These are phyloP conservation scores for Onthophagus sagittarius DNA, from an alignment of 2,888 invertebrate genomes.

Conservation along the genomic window DNA sequence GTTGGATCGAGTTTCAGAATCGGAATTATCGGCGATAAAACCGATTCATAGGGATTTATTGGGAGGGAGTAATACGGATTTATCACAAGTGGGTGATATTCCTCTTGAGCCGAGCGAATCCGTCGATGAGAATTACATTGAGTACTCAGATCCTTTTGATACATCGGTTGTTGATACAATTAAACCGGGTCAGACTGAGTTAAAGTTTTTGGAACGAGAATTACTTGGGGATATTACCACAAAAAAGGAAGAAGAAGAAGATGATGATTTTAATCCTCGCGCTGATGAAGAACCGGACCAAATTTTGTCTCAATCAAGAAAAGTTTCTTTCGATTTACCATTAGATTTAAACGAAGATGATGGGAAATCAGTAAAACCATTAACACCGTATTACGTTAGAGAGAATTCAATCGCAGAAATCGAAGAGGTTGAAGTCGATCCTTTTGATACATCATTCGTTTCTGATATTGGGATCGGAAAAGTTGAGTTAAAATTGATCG, in stretches of 20 bases:
- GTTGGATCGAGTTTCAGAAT: constrained; percentile 43
- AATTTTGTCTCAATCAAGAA: constrained; percentile 45
- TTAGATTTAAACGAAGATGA: constrained; percentile 49
- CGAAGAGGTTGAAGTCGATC: constrained; percentile 53
- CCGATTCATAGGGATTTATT: constrained; percentile 62
- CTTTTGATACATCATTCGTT: constrained; percentile 65
- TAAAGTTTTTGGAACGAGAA: constrained; percentile 76
- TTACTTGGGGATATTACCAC: constrained; percentile 58
- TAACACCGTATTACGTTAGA: constrained; percentile 77
- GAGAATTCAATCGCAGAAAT: constrained; percentile 57
- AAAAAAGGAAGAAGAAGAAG: constrained; percentile 51
- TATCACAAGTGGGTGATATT: constrained; percentile 63
- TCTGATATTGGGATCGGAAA: constrained; percentile 53
- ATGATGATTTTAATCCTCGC: constrained; percentile 81
- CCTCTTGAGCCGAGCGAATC: constrained; percentile 61
- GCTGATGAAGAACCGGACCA: constrained; percentile 55
- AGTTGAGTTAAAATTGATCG: constrained; percentile 56
- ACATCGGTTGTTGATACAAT: constrained; percentile 72
- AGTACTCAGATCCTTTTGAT: constrained; percentile 80
- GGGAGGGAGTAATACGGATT: constrained; percentile 73
- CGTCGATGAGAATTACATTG: constrained; percentile 53
- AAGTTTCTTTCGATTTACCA: constrained; percentile 59
- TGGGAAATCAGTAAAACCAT: constrained; percentile 61
- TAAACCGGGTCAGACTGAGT: constrained; percentile 72
- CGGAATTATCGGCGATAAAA: constrained; percentile 48